Evolutionary conservation across 2,888 invertebrate genomes (phyloP).

Genomic region (Clitarchus hookeri): DNA sequence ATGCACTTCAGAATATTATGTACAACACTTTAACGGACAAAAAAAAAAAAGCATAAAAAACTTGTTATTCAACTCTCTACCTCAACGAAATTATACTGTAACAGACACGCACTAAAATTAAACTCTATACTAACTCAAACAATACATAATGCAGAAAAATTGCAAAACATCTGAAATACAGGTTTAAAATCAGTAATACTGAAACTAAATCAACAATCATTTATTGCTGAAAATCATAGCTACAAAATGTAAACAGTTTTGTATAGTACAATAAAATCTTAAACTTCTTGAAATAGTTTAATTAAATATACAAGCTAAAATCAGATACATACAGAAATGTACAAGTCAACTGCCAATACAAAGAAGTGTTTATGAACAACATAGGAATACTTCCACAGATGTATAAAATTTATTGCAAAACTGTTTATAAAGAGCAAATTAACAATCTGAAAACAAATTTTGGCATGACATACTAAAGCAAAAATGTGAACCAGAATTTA

Average conservation of each 20-base stretch:
- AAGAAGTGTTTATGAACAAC: not conserved
- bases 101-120: too few species aligned
- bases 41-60: too few species aligned
- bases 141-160: too few species aligned
- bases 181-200: not conserved
- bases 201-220: not conserved
- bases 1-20: too few species aligned
- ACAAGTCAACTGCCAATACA: not conserved
- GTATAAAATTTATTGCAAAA: not conserved
- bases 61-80: too few species aligned
- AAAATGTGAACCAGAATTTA: not conserved
- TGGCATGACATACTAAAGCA: not conserved
- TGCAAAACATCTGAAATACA: too few species aligned
- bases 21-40: too few species aligned
- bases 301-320: not conserved
- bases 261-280: not conserved
- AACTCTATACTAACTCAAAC: too few species aligned
- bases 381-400: not conserved
- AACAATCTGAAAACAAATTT: not conserved
- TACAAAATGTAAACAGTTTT: not conserved
- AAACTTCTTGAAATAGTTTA: not conserved
- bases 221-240: not conserved
- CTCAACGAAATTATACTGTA: too few species aligned
- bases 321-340: not conserved
- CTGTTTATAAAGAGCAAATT: not conserved